phyloP scores from a whole-genome alignment of 2,113 vertebrate genomes.

The Callospermophilus lateralis region DNA sequence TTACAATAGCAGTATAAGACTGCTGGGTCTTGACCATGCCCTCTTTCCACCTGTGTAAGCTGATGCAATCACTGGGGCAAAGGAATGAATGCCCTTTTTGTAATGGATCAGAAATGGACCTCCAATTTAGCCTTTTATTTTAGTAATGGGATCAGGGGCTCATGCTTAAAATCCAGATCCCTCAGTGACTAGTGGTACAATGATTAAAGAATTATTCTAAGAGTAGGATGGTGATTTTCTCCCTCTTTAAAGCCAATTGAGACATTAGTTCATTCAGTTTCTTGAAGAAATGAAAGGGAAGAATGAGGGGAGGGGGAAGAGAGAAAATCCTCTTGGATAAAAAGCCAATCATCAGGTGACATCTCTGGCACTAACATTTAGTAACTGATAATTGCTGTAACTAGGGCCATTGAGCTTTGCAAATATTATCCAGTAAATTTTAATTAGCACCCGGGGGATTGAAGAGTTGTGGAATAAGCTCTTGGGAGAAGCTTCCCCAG shows the following conservation, averaged over 20 bases:
- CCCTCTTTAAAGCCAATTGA: conserved; percentile 73
- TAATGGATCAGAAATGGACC: not conserved
- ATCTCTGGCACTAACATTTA: conserved; percentile 87
- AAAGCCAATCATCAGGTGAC: conserved; percentile 83
- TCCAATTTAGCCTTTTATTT: not conserved
- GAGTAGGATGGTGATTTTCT: conserved; percentile 55
- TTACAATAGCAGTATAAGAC: not conserved
- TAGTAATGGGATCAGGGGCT: not conserved
- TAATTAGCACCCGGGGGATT: conserved; percentile 91
- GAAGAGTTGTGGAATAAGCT: conserved; percentile 87
- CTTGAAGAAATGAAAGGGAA: conserved; percentile 75
- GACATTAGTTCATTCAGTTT: conserved; percentile 75
- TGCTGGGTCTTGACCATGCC: not conserved
- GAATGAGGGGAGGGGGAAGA: not conserved
- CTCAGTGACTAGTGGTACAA: conserved; percentile 13
- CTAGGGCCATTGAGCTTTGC: conserved; percentile 88
- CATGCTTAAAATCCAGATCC: conserved; percentile 10
- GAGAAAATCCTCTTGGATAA: conserved; percentile 77
- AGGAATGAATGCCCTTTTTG: not conserved
- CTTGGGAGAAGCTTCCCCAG: conserved; percentile 83
- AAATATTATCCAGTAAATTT: conserved; percentile 92
- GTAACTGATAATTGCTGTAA: conserved; percentile 90
- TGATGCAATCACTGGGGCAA: not conserved
- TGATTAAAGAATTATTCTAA: conserved; percentile 75
- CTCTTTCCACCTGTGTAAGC: not conserved